A percentile compares a stretch with the other conserved stretches of the same genome.
Evolutionary conservation across 1,140 invertebrate genomes (phyloP).

Genomic region (Sitobion miscanthi): DNA sequence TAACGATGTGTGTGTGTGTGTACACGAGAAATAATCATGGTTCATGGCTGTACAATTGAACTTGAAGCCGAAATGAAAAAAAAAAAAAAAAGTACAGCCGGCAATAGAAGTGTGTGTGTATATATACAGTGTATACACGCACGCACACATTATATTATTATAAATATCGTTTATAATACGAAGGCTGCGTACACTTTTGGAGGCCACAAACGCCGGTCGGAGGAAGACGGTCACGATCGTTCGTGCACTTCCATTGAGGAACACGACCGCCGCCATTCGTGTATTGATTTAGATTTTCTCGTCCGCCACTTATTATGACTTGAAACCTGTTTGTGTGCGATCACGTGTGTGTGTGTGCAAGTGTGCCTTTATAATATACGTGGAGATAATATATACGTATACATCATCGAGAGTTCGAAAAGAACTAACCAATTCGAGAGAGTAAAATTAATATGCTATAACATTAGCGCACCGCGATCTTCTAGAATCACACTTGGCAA

Average conservation of each 20-base stretch:
- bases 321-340: neutral
- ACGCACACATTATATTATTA: neutral
- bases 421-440: constrained; percentile 4
- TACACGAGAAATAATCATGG: constrained; percentile 12
- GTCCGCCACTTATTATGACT: neutral
- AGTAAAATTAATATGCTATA: neutral
- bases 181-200: constrained; percentile 5
- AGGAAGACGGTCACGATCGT: constrained; percentile 46
- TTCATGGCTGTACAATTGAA: constrained; percentile 52
- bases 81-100: constrained; percentile 10
- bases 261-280: constrained; percentile 5
- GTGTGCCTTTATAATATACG: neutral
- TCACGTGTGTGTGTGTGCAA: neutral
- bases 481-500: neutral
- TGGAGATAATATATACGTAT: neutral
- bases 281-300: constrained; percentile 27
- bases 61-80: constrained; percentile 31
- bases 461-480: neutral
- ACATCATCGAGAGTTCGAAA: neutral
- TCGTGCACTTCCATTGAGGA: constrained; percentile 40
- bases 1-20: neutral
- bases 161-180: constrained; percentile 13
- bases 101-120: neutral
- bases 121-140: neutral
- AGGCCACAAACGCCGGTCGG: neutral